Evolutionary conservation across 2,888 invertebrate genomes (phyloP).

Genomic region (Drosophila nigricruria): DNA sequence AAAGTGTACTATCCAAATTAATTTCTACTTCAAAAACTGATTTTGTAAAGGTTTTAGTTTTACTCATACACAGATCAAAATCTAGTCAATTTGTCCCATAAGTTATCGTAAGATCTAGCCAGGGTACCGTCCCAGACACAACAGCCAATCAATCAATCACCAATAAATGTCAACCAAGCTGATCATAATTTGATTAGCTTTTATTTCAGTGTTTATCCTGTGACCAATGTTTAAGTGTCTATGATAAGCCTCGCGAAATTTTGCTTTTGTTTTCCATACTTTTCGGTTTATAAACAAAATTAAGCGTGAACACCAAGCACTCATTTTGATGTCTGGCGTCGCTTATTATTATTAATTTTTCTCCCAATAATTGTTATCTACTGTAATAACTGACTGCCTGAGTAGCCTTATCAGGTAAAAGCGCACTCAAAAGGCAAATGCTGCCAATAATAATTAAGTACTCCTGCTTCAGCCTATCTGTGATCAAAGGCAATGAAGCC

Average conservation of each 20-base stretch:
- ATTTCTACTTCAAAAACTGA: background rate
- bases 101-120: background rate
- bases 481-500: slow-evolving; percentile 37
- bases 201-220: background rate
- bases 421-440: slow-evolving; percentile 50
- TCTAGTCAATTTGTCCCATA: background rate
- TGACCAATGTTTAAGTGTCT: background rate
- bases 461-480: slow-evolving; percentile 56
- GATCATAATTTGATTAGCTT: background rate
- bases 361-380: slow-evolving; percentile 46
- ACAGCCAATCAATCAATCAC: background rate
- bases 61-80: background rate
- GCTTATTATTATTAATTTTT: slow-evolving; percentile 19
- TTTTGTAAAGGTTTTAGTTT: background rate
- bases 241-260: background rate
- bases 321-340: slow-evolving; percentile 7
- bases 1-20: no score
- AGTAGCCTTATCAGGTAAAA: slow-evolving; percentile 46
- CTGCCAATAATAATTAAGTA: slow-evolving; percentile 73
- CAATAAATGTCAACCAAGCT: background rate
- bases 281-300: background rate
- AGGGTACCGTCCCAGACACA: background rate
- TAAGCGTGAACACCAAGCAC: slow-evolving; percentile 16
- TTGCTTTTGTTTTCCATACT: no score
- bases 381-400: slow-evolving; percentile 39